Evolutionary conservation across 2,888 invertebrate genomes (phyloP).

Genomic region (Phaonia tiefii): DNA sequence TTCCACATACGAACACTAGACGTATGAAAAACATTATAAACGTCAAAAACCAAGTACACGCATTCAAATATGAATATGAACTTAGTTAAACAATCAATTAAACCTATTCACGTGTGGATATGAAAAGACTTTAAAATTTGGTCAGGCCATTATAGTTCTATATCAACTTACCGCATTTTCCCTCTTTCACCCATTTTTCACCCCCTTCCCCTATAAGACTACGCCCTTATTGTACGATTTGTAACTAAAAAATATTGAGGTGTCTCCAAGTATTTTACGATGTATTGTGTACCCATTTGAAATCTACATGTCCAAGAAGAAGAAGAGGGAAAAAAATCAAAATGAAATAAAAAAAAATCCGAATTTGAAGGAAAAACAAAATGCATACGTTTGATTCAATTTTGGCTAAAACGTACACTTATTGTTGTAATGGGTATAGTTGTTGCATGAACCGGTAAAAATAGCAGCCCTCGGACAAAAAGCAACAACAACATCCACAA

Average conservation of each 20-base stretch:
- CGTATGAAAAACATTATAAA: no score
- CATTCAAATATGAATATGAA: no score
- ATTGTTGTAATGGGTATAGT: slow-evolving; percentile 55
- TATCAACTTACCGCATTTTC: no score
- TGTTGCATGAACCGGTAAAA: slow-evolving; percentile 74
- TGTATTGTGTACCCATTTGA: slow-evolving; percentile 66
- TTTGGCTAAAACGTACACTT: slow-evolving; percentile 60
- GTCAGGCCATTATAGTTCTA: no score
- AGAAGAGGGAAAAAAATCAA: no score
- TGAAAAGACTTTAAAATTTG: no score
- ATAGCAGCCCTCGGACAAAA: slow-evolving; percentile 80
- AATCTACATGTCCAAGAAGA: neutral
- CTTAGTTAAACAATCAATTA: no score
- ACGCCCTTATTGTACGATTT: slow-evolving; percentile 4
- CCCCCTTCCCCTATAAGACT: neutral
- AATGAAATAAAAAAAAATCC: slow-evolving; percentile 44
- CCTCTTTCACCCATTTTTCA: no score
- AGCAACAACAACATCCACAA: slow-evolving; percentile 29
- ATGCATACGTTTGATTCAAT: slow-evolving; percentile 65
- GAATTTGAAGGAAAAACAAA: slow-evolving; percentile 65
- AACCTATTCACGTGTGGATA: no score
- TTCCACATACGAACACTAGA: no score
- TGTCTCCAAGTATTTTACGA: slow-evolving; percentile 68
- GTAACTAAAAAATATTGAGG: slow-evolving; percentile 61
- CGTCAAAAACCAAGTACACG: no score